Evolutionary conservation across 2,888 invertebrate species (phyloP).

Genomic region (Trachelus tabidus): DNA sequence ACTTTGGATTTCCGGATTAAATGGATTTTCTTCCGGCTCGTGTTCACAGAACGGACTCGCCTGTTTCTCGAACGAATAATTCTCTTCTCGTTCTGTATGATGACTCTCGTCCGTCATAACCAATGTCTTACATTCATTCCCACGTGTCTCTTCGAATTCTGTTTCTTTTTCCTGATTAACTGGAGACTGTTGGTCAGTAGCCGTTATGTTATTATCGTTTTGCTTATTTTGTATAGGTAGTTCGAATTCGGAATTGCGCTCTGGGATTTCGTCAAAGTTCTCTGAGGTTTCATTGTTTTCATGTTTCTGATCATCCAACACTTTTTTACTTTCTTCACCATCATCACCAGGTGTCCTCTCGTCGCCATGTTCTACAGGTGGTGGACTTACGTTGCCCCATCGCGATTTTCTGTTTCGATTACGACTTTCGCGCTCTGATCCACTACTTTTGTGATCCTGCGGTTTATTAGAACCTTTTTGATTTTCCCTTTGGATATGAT

Average conservation of each 20-base stretch:
- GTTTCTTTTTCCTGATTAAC: neutral
- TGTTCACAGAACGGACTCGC: neutral
- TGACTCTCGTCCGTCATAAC: neutral
- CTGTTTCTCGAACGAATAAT: neutral
- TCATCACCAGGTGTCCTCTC: conserved; percentile 1
- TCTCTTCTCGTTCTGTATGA: neutral
- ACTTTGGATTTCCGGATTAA: neutral
- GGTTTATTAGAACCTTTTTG: conserved; percentile 20
- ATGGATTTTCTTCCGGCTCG: neutral
- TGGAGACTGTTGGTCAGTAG: neutral
- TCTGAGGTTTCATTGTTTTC: conserved; percentile 3
- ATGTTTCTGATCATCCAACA: neutral
- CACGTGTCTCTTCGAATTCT: neutral
- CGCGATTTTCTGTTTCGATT: conserved; percentile 45
- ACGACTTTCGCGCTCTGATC: conserved; percentile 39
- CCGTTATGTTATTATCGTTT: neutral
- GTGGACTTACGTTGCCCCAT: conserved; percentile 46
- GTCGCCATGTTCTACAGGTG: conserved; percentile 20
- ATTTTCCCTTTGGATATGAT: conserved; percentile 21
- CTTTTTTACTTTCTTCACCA: neutral
- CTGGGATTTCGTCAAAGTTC: conserved; percentile 14
- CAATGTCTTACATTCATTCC: neutral
- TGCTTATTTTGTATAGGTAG: neutral
- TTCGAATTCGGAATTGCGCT: conserved; percentile 2
- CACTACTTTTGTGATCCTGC: conserved; percentile 30